Base-by-base conservation (phyloP, 2,113 vertebrate species). In the Urocitellus parryii region DNA sequence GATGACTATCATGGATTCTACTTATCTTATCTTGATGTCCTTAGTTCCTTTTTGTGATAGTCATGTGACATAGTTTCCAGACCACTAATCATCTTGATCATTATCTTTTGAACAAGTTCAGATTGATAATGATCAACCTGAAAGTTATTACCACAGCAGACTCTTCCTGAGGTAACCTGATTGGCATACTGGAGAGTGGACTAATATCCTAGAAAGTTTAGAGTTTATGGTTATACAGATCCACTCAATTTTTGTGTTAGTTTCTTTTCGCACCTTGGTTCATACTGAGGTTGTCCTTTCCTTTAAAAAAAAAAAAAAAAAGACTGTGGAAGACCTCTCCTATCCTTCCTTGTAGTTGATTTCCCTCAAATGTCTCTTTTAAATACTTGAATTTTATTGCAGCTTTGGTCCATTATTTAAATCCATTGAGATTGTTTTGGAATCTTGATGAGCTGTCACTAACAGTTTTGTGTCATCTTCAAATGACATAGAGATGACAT, bases 381-480 rank as follows among this genome's bases (percentile, higher is more conserved):
- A 74, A 76, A 37, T 48, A 2, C 65, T 78, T 83, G 48, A 77
- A 68, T 85, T 83, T 53, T 58, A 24, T 4, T 89, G 24, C 12
- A 77, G 9, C 8, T 58, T 48, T 4, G 7, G n/a, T 67, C 24
- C 29, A 37, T 37, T 37, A 84, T 90, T 96, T 92, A 93, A 95
- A 37, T 61, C 20, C 20, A 51, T 37, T 76, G 48, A 63, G 61
- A 63, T 67, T 95, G 42, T 61, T 96, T 96, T 89, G 61, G 14
- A 65, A 68, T 80, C 76, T 39, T 87, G 51, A 93, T 58, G 42
- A 86, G 12, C n/a, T 83, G 63, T 95, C 83, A 77, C 48, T 45
- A 92, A 68, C 42, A 93, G 51, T 45, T 94, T 70, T 81, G 12
- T 95, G 87, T 94, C 58, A 78, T 88, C 48, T 37, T 37, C 45